Conservation (phyloP, 64 coral and sea anemone genomes). For the Stichodactyla mertensii region DNA sequence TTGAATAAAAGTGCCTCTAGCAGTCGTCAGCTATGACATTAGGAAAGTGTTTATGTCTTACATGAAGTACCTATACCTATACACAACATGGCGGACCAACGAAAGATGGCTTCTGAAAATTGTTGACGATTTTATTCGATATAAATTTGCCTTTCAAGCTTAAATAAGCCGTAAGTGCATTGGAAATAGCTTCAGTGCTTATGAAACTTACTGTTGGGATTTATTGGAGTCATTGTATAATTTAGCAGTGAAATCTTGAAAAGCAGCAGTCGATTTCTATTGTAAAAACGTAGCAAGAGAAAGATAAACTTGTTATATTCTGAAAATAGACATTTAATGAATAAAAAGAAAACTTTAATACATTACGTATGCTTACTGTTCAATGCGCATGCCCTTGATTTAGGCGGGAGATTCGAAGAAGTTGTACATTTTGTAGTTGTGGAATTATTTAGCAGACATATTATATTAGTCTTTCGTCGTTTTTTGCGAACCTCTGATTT, state of each 20-base stretch:
- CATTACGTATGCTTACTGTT: not conserved
- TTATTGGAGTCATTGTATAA: not conserved
- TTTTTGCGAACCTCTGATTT: not conserved
- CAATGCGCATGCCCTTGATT: constrained; percentile 1
- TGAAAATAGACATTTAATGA: not conserved
- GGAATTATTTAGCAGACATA: constrained; percentile 12
- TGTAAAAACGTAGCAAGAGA: not conserved
- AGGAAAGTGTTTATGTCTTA: not conserved
- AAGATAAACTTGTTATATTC: not conserved
- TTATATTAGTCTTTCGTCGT: not conserved
- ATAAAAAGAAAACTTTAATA: not conserved
- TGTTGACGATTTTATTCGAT: not conserved
- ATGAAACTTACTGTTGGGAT: not conserved
- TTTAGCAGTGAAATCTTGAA: not conserved
- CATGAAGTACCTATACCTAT: not conserved
- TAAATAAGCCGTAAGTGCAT: not conserved
- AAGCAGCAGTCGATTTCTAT: not conserved
- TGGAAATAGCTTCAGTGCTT: not conserved
- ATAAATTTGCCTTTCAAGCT: not conserved
- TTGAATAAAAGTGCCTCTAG: not conserved
- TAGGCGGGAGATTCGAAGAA: constrained; percentile 23
- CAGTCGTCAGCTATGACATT: not conserved
- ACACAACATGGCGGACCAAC: not conserved
- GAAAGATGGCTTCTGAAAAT: not conserved
- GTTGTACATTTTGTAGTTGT: constrained; percentile 8